A percentile compares a stretch with the other conserved stretches of the same genome.
Conservation (phyloP, 2,113 vertebrate genomes). For the Osmerus eperlanus region DNA sequence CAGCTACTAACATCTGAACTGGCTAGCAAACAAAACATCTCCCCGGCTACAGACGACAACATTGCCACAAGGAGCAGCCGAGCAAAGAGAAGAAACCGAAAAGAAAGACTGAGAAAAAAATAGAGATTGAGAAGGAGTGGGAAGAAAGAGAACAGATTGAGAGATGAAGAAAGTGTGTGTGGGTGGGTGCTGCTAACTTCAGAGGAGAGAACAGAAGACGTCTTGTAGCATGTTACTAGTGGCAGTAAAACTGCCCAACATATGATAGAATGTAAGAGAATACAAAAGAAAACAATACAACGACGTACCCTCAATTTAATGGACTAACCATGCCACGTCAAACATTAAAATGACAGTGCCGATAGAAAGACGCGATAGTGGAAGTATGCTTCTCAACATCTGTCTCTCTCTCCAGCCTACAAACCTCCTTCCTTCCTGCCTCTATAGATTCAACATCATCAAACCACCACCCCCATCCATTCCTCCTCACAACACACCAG, state of each 20-base stretch:
- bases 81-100: background rate
- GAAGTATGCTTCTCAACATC: slow-evolving; percentile 72
- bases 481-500: slow-evolving; percentile 54
- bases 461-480: slow-evolving; percentile 64
- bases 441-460: slow-evolving; percentile 62
- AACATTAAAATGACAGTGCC: too few species aligned
- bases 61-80: background rate
- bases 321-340: too few species aligned
- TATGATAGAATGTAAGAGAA: background rate
- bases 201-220: slow-evolving; percentile 48
- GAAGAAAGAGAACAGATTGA: slow-evolving; percentile 1
- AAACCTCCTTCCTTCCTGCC: slow-evolving; percentile 64
- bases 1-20: slow-evolving; percentile 32
- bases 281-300: too few species aligned
- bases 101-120: background rate
- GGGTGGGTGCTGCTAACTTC: slow-evolving; percentile 55
- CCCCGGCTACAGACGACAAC: background rate
- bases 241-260: slow-evolving; percentile 44
- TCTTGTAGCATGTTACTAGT: slow-evolving; percentile 43
- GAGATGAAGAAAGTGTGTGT: slow-evolving; percentile 24
- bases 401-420: slow-evolving; percentile 52
- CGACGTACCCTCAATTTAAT: too few species aligned
- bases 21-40: slow-evolving; percentile 13
- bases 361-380: too few species aligned
- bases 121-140: background rate